Evolutionary conservation across 2,888 invertebrate species (phyloP), one percentile per base, ranked within the genome.

Genomic region (Ceratothoa steindachneri): DNA sequence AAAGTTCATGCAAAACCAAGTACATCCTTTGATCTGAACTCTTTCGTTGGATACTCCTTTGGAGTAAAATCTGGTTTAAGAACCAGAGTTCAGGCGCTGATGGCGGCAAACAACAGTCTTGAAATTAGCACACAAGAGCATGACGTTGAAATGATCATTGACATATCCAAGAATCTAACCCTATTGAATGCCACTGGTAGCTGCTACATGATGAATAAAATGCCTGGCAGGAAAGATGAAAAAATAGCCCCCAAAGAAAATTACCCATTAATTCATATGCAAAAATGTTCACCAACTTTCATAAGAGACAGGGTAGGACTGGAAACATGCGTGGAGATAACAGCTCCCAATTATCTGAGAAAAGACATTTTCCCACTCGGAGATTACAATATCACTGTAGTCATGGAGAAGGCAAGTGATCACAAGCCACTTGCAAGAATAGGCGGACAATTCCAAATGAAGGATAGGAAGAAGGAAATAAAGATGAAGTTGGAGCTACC

Each of bases 1-100:
- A n/a, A 29, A 4, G 29, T 31, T 27, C 19, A 31, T 22, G 28
- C 19, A 19, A 22, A 28, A 5, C 70, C 70, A 19, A 60, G 22
- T 2, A 9, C 31, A 4, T 70, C 70, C 9, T 27, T 30, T 2
- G 24, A 29, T 41, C 19, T 41, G 1, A 70, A 70, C 30, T 53
- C 27, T 12, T 71, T 71, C 31, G 28, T 71, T 66, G 71, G 71
- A n/a, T 71, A 71, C 51, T 65, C 31, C 4, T 31, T 71, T 7
- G 71, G 71, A 41, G 65, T 65, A 19, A 30, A 64, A 12, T n/a
- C 60, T 24, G 71, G 71, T n/a, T 24, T 71, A 4, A 71, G 55
- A 19, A 55, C 24, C 7, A 55, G 55, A 19, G 19, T 55, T 12
- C 7, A 7, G 19, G 7, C 19, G 7, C 19, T 5, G 5, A 22